phyloP scores from a whole-genome alignment of 2,113 vertebrate genomes.

The Camarhynchus parvulus region DNA sequence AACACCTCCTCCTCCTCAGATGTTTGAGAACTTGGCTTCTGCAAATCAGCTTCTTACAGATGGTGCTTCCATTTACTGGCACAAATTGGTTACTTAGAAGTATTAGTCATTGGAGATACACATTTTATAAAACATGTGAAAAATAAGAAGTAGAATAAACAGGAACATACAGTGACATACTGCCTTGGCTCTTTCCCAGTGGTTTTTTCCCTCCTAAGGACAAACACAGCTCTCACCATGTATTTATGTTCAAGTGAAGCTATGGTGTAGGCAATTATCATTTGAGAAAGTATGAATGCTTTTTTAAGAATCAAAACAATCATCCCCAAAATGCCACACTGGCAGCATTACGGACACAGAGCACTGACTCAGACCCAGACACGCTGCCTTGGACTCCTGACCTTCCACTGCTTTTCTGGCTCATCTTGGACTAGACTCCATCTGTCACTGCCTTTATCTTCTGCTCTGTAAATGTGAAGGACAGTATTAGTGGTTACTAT shows the following conservation, averaged over 20 bases:
- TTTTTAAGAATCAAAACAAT: background rate
- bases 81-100: slow-evolving; percentile 42
- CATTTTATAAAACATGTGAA: slow-evolving; percentile 55
- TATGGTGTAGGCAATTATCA: background rate
- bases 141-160: slow-evolving; percentile 64
- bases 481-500: background rate
- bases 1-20: slow-evolving; percentile 66
- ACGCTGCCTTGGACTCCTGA: background rate
- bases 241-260: background rate
- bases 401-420: background rate
- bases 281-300: background rate
- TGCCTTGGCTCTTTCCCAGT: slow-evolving; percentile 7
- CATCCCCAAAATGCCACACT: background rate
- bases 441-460: background rate
- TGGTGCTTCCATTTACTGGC: slow-evolving; percentile 62
- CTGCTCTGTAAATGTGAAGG: background rate
- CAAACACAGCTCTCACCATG: background rate
- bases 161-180: slow-evolving; percentile 50
- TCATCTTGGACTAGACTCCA: background rate
- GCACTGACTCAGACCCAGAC: background rate
- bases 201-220: background rate
- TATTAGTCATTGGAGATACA: slow-evolving; percentile 64
- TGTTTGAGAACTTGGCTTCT: slow-evolving; percentile 56
- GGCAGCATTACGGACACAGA: background rate
- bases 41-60: slow-evolving; percentile 49